These are phyloP conservation scores for Parasteatoda lunata DNA, from an alignment of 2,888 invertebrate genomes.

Conservation along the genomic window DNA sequence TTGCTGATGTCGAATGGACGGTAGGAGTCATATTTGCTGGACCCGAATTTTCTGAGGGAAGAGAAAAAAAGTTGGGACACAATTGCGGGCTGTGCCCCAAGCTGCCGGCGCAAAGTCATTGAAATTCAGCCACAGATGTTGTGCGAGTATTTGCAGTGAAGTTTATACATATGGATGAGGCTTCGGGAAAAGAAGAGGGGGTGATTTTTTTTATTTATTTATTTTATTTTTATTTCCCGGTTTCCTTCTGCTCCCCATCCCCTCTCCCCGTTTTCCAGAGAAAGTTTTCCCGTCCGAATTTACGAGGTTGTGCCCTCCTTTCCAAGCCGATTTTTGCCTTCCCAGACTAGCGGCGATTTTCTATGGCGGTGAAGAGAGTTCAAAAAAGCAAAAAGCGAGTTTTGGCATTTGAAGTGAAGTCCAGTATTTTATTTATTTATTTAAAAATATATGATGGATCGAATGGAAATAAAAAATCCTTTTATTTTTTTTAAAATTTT, in stretches of 20 bases:
- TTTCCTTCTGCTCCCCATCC: slow-evolving; percentile 29
- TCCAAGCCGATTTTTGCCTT: slow-evolving; percentile 5
- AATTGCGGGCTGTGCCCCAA: slow-evolving; percentile 54
- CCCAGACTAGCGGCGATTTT: not conserved
- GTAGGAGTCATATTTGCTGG: slow-evolving; percentile 1
- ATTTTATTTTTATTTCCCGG: slow-evolving; percentile 43
- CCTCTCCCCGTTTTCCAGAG: slow-evolving; percentile 12
- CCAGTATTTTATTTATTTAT: slow-evolving; percentile 15
- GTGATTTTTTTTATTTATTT: slow-evolving; percentile 39
- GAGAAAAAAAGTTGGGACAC: slow-evolving; percentile 45
- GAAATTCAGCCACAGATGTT: slow-evolving; percentile 68
- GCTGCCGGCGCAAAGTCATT: slow-evolving; percentile 53
- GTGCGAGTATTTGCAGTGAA: slow-evolving; percentile 67
- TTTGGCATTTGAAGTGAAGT: slow-evolving; percentile 30
- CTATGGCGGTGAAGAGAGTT: not conserved
- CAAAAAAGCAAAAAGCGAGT: not conserved
- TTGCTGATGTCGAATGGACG: slow-evolving; percentile 12
- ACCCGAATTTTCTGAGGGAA: slow-evolving; percentile 6
- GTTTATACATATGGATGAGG: slow-evolving; percentile 68
- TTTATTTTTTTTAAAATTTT: too few species aligned
- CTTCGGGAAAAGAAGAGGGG: slow-evolving; percentile 13
- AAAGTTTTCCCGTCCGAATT: slow-evolving; percentile 56
- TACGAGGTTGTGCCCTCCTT: slow-evolving; percentile 41
- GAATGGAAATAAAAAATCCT: too few species aligned
- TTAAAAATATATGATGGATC: too few species aligned